Evolutionary conservation across 2,888 invertebrate species (phyloP).

Genomic region (Lochmaea crataegi): DNA sequence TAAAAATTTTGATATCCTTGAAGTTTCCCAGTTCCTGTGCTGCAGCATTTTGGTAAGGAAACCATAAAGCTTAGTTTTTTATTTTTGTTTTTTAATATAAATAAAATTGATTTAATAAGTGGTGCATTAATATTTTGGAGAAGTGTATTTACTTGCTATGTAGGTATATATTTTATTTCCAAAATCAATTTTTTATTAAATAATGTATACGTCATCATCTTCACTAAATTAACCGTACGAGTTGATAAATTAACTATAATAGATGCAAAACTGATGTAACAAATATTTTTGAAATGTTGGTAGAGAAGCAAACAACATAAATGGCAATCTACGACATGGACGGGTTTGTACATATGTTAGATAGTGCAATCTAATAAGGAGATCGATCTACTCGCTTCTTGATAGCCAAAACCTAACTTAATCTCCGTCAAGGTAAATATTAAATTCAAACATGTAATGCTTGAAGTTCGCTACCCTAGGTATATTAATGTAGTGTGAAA

Average conservation of each 20-base stretch:
- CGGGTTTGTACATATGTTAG: neutral
- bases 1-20: too few species aligned
- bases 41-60: too few species aligned
- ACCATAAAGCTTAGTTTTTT: too few species aligned
- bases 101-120: too few species aligned
- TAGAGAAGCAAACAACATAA: neutral
- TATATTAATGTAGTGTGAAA: slow-evolving; percentile 22
- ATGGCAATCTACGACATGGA: slow-evolving; percentile 2
- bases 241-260: neutral
- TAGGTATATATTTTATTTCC: too few species aligned
- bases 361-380: neutral
- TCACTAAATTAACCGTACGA: neutral
- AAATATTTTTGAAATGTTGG: neutral
- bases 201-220: neutral
- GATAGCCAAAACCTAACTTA: neutral
- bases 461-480: slow-evolving; percentile 1
- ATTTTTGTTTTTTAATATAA: too few species aligned
- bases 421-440: slow-evolving; percentile 25
- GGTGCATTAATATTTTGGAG: too few species aligned
- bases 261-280: neutral
- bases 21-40: too few species aligned
- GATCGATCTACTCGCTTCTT: slow-evolving; percentile 2
- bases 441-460: slow-evolving; percentile 11
- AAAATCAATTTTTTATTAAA: too few species aligned
- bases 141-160: too few species aligned